Conservation (phyloP, 2,888 invertebrate genomes). For the Zhuqinia jingwanae region DNA sequence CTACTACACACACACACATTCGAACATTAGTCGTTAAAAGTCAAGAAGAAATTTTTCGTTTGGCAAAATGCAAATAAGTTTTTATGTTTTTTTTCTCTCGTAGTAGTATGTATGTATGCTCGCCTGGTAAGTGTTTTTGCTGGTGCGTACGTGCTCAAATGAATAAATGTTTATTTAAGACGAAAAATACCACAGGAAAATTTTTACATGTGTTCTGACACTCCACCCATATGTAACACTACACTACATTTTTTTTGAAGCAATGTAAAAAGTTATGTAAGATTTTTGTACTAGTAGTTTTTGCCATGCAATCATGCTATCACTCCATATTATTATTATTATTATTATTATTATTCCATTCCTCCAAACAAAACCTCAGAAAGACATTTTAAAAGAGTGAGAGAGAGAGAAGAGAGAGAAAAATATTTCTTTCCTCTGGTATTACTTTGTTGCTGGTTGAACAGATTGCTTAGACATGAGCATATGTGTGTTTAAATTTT, state of each 20-base stretch:
- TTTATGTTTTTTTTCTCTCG: conserved; percentile 28
- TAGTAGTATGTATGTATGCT: neutral
- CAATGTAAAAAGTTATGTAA: conserved; percentile 5
- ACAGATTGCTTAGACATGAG: neutral
- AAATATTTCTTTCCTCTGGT: no score
- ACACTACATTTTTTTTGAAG: conserved; percentile 55
- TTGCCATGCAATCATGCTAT: conserved; percentile 5
- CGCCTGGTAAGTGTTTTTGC: neutral
- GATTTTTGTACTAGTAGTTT: neutral
- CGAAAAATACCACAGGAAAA: conserved; percentile 78
- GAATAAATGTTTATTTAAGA: conserved; percentile 69
- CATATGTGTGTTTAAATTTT: conserved; percentile 32
- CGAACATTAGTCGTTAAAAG: no score
- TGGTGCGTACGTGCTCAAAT: conserved; percentile 45
- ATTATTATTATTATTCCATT: no score
- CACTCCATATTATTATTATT: no score
- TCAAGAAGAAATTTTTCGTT: conserved; percentile 26
- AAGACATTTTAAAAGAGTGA: no score
- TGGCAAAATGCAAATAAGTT: conserved; percentile 53
- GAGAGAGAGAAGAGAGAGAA: no score
- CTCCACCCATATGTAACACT: conserved; percentile 75
- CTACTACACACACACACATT: no score
- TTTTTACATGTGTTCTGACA: conserved; percentile 76
- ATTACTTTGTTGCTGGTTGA: neutral
- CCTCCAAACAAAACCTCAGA: no score